These are phyloP conservation scores for Zaprionus bogoriensis DNA, from an alignment of 2,888 invertebrate species.

Conservation along the genomic window DNA sequence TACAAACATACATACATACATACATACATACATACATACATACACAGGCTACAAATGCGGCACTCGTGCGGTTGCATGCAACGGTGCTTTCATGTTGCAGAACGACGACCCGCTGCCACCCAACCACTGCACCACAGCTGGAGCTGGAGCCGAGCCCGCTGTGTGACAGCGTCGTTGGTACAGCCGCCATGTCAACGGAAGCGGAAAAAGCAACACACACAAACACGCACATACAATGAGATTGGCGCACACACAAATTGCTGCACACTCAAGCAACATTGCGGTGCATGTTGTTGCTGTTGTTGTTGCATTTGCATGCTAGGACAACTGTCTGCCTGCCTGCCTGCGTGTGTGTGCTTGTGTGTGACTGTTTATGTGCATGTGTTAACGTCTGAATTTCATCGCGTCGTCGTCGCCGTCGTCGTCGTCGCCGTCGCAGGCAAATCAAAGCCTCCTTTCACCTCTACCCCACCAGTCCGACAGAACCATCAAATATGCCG, in stretches of 20 bases:
- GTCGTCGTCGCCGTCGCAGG: neutral
- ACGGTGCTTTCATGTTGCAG: slow-evolving; percentile 69
- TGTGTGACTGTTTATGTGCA: slow-evolving; percentile 6
- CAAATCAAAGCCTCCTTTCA: slow-evolving; percentile 16
- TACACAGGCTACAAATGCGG: slow-evolving; percentile 71
- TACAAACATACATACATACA: neutral
- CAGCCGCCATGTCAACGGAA: slow-evolving; percentile 73
- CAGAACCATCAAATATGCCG: slow-evolving; percentile 45
- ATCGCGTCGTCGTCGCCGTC: neutral
- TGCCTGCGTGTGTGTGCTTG: neutral
- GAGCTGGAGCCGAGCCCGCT: slow-evolving; percentile 13
- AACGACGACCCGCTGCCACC: slow-evolving; percentile 10
- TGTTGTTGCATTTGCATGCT: slow-evolving; percentile 61
- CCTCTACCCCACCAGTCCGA: too few relatives aligned
- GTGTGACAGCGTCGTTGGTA: slow-evolving; percentile 42
- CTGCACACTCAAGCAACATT: slow-evolving; percentile 43
- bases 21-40: neutral
- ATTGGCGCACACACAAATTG: slow-evolving; percentile 13
- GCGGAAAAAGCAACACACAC: slow-evolving; percentile 70
- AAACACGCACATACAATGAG: slow-evolving; percentile 17
- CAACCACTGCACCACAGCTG: neutral
- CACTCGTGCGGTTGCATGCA: slow-evolving; percentile 74
- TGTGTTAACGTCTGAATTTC: slow-evolving; percentile 10
- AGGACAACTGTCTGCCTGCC: slow-evolving; percentile 29
- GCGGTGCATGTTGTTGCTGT: slow-evolving; percentile 37